Evolutionary conservation across 2,797 vertebrate species (phyloP).

Genomic region (Sparidentex hasta): DNA sequence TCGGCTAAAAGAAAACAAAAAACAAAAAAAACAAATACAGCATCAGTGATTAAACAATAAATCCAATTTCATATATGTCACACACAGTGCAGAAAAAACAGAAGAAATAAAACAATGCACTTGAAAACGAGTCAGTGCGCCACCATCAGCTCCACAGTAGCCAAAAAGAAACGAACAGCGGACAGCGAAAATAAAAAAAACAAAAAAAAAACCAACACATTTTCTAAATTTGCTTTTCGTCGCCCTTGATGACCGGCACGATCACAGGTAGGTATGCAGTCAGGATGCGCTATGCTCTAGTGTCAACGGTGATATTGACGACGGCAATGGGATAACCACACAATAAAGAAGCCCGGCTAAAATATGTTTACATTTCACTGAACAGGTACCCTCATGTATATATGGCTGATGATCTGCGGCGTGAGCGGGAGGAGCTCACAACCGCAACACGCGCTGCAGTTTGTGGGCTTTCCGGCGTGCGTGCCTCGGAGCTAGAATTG

Average conservation of each 20-base stretch:
- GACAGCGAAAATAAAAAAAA: constrained; percentile 53
- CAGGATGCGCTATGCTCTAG: constrained; percentile 60
- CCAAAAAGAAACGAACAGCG: constrained; percentile 47
- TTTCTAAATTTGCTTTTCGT: constrained; percentile 41
- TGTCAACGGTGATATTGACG: constrained; percentile 68
- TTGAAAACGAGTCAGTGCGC: constrained; percentile 64
- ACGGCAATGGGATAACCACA: constrained; percentile 62
- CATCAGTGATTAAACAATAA: constrained; percentile 55
- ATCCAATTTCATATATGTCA: constrained; percentile 46
- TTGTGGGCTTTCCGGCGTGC: constrained; percentile 47
- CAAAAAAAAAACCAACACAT: constrained; percentile 36
- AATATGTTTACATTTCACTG: constrained; percentile 70
- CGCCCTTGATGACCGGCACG: constrained; percentile 50
- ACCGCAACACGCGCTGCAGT: constrained; percentile 44
- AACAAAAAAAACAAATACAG: constrained; percentile 62
- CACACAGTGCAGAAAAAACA: constrained; percentile 38
- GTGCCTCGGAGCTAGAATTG: constrained; percentile 35
- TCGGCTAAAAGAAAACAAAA: constrained; percentile 39
- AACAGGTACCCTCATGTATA: constrained; percentile 42
- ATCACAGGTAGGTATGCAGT: constrained; percentile 65
- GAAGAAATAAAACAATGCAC: constrained; percentile 57
- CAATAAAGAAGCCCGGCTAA: constrained; percentile 57
- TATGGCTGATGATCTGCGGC: constrained; percentile 53
- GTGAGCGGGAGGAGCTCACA: constrained; percentile 53
- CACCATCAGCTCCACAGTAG: constrained; percentile 45